Conservation (phyloP, 2,797 vertebrate genomes). For the Myoxocephalus aenaeus region DNA sequence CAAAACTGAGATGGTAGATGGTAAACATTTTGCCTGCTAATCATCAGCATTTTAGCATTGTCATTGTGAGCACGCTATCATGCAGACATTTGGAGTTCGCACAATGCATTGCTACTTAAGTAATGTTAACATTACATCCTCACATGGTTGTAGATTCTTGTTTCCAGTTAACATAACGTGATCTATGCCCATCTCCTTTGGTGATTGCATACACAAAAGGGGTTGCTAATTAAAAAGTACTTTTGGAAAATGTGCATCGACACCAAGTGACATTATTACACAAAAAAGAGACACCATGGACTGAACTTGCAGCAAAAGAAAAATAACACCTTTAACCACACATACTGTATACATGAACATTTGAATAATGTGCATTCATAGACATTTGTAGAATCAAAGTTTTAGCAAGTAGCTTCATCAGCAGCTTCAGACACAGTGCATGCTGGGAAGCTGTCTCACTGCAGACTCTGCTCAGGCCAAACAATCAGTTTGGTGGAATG, state of each 20-base stretch:
- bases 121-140: too few relatives aligned
- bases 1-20: too few relatives aligned
- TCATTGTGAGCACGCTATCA: too few relatives aligned
- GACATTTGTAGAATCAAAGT: background rate
- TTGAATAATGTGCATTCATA: background rate
- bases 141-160: too few relatives aligned
- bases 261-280: background rate
- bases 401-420: background rate
- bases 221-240: too few relatives aligned
- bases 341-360: background rate
- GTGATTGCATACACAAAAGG: too few relatives aligned
- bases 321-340: background rate
- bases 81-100: too few relatives aligned
- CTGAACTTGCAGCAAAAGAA: background rate
- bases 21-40: too few relatives aligned
- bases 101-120: too few relatives aligned
- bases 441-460: conserved; percentile 14
- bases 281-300: too few relatives aligned
- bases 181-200: too few relatives aligned
- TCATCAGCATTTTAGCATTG: too few relatives aligned
- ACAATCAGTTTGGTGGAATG: conserved; percentile 19
- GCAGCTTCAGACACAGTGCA: background rate
- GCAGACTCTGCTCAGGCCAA: conserved; percentile 5
- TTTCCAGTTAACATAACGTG: background rate
- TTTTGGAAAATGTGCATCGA: background rate